phyloP scores from a whole-genome alignment of 2,113 vertebrate genomes.

The Machaerirhynchus nigripectus region DNA sequence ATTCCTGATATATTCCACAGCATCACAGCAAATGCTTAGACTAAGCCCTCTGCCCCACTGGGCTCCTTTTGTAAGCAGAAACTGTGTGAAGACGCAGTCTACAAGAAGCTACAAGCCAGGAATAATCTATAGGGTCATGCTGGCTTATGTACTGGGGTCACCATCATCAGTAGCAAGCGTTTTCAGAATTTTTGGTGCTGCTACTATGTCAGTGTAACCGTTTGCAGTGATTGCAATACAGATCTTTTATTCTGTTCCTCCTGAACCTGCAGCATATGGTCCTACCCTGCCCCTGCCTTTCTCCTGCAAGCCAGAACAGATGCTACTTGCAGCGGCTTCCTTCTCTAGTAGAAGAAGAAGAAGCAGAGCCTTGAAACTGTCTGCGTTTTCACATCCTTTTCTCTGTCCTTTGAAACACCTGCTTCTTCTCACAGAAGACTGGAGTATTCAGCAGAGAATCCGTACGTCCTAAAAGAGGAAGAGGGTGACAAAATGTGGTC shows the following conservation, averaged over 20 bases:
- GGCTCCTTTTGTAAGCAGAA: background rate
- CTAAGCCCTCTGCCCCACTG: rapidly evolving
- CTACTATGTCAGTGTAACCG: background rate
- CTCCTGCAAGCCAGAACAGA: background rate
- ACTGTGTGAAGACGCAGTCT: background rate
- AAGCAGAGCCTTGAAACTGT: background rate
- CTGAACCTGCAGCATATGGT: background rate
- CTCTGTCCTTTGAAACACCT: background rate
- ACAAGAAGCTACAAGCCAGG: background rate
- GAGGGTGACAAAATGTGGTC: background rate
- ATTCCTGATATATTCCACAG: background rate
- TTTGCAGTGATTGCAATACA: background rate
- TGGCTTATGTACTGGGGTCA: background rate
- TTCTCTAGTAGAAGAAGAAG: background rate
- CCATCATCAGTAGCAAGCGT: background rate
- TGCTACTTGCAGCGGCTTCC: background rate
- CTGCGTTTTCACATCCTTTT: background rate
- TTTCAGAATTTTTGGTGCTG: background rate
- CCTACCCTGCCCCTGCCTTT: background rate
- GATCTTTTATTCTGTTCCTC: background rate
- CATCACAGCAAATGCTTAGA: background rate
- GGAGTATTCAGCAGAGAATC: background rate
- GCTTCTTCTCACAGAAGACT: background rate
- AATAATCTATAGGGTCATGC: background rate
- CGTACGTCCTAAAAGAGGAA: background rate